Conservation (phyloP, 2,113 vertebrate genomes). For the Meles meles region DNA sequence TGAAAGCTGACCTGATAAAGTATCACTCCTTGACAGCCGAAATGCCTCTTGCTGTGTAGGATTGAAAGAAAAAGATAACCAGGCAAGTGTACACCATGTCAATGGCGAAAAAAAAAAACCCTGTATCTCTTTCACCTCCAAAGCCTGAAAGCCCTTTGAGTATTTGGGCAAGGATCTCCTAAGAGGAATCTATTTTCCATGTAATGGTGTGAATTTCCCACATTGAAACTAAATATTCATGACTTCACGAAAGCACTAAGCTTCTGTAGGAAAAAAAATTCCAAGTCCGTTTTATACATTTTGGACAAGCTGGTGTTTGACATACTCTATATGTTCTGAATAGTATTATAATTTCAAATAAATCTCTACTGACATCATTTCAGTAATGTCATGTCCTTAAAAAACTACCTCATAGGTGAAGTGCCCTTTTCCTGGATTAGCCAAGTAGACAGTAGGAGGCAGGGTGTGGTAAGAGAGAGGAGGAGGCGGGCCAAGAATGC, state of each 20-base stretch:
- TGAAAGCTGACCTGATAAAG: background rate
- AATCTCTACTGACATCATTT: slow-evolving; percentile 65
- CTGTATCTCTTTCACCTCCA: slow-evolving; percentile 53
- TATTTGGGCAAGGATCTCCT: slow-evolving; percentile 38
- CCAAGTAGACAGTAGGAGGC: background rate
- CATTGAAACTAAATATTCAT: slow-evolving; percentile 72
- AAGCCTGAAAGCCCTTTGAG: slow-evolving; percentile 63
- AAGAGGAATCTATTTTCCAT: slow-evolving; percentile 60
- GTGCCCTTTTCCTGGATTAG: slow-evolving; percentile 36
- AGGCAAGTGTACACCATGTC: slow-evolving; percentile 23
- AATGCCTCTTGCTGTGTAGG: slow-evolving; percentile 16
- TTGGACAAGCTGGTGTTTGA: slow-evolving; percentile 71
- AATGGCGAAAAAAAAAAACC: slow-evolving; percentile 29
- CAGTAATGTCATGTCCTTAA: slow-evolving; percentile 43
- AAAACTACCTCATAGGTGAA: slow-evolving; percentile 49
- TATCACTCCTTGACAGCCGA: background rate
- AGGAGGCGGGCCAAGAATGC: background rate
- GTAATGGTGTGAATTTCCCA: slow-evolving; percentile 53
- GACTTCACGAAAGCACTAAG: slow-evolving; percentile 61
- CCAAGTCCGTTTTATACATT: slow-evolving; percentile 62
- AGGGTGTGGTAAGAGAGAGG: background rate
- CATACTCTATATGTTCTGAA: slow-evolving; percentile 68
- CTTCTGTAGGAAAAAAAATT: background rate
- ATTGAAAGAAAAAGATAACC: slow-evolving; percentile 63
- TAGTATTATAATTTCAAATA: slow-evolving; percentile 74